Evolutionary conservation across 1,140 invertebrate species (phyloP), one percentile per base, ranked within the genome.

Genomic region (Trinorchestia longiramus): DNA sequence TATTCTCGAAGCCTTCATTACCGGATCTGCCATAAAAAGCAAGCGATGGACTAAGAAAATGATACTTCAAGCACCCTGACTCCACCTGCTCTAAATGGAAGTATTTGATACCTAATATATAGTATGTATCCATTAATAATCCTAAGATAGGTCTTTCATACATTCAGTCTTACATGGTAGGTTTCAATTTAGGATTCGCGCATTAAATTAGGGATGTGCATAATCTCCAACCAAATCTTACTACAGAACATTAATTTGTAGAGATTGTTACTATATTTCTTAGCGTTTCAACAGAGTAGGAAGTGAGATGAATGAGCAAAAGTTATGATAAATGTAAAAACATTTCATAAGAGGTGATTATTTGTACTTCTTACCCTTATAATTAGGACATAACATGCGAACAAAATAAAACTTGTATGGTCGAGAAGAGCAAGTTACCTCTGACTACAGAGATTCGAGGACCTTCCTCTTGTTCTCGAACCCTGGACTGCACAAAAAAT

Each of bases 361-460:
- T 77, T 77, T 15, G 62, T 77, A 77, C 62, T 77, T 91, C 88
- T 91, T 91, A 91, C 41, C 43, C 88, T 91, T 91, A 91, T 91
- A 41, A 91, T 91, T 91, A 91, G 87, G 88, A 91, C 88, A 91
- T 91, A 91, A 91, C 88, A 91, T 91, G 88, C 88, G 88, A 91
- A 91, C 88, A 28, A 91, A 91, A 91, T 42, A 91, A 91, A 91
- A 44, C 41, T 91, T 91, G 88, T 91, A 91, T 91, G 41, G 88
- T 43, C 88, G 88, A 91, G 88, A 91, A 91, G 88, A 91, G 41
- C 88, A 91, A 42, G 43, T 42, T 91, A 91, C 88, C 88, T 91
- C 88, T 91, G 88, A 91, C 88, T 91, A 91, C 88, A 91, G 88
- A 91, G 88, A 91, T 91, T 91, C 88, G 88, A 91, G 88, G 88